Evolutionary conservation across 1,140 invertebrate species (phyloP).

Genomic region (Diorhabda sublineata): DNA sequence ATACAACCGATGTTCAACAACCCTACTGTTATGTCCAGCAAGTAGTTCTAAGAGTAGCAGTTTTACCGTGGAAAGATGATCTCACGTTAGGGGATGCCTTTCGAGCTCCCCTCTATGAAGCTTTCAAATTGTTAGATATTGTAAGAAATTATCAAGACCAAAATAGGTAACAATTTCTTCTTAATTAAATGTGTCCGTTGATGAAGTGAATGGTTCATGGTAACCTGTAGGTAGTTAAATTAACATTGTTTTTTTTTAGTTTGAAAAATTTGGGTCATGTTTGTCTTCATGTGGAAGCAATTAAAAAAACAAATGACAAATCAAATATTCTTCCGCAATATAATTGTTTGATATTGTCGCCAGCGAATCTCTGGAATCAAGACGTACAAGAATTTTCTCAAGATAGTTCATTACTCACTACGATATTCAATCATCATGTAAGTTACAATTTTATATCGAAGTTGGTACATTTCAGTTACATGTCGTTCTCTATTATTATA

Average conservation of each 20-base stretch:
- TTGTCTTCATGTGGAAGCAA: conserved; percentile 82
- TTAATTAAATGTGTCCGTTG: neutral
- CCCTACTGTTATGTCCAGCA: conserved; percentile 81
- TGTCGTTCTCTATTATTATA: too few species aligned
- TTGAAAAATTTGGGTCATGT: conserved; percentile 65
- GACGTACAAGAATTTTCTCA: conserved; percentile 71
- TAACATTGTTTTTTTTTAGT: conserved; percentile 33
- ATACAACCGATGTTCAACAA: conserved; percentile 52
- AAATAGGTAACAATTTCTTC: conserved; percentile 57
- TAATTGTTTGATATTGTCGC: conserved; percentile 87
- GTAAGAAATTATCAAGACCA: conserved; percentile 78
- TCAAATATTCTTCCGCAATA: conserved; percentile 76
- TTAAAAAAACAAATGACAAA: conserved; percentile 59
- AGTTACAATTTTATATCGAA: conserved; percentile 24
- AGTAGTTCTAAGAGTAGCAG: conserved; percentile 63
- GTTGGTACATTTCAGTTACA: neutral
- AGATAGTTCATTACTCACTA: conserved; percentile 73
- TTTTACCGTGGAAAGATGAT: conserved; percentile 80
- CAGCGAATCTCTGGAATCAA: conserved; percentile 89
- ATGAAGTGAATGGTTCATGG: neutral
- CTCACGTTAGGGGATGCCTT: conserved; percentile 83
- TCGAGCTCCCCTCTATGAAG: conserved; percentile 78
- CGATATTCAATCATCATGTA: conserved; percentile 79
- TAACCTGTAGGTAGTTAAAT: neutral
- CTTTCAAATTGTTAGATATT: conserved; percentile 80